Percentiles rank a stretch among this genome's conserved stretches.
phyloP scores from a whole-genome alignment of 1,140 invertebrate species.

The Temnothorax longispinosus region DNA sequence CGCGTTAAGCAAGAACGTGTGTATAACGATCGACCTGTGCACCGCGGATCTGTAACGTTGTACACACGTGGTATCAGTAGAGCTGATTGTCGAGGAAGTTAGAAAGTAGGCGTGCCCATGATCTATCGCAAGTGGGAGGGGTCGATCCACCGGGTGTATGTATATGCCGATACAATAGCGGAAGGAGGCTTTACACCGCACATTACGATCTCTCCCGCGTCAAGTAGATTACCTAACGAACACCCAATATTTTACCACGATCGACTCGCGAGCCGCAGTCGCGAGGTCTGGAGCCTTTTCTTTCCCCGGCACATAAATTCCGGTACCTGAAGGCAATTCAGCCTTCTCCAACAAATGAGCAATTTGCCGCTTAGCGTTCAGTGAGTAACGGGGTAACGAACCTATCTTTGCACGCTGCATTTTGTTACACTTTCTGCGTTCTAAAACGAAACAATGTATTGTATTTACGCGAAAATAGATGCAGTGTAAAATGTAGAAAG shows the following conservation, averaged over 20 bases:
- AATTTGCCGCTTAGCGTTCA: slow-evolving; percentile 23
- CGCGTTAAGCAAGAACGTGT: slow-evolving; percentile 50
- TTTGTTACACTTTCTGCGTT: slow-evolving; percentile 61
- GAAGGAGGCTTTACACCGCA: slow-evolving; percentile 19
- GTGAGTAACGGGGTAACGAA: slow-evolving; percentile 38
- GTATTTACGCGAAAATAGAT: background rate
- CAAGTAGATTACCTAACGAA: slow-evolving; percentile 37
- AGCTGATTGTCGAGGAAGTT: slow-evolving; percentile 80
- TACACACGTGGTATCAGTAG: slow-evolving; percentile 57
- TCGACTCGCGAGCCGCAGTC: background rate
- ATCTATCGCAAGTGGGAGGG: slow-evolving; percentile 75
- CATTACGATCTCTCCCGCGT: slow-evolving; percentile 24
- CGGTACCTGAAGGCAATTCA: background rate
- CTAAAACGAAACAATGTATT: background rate
- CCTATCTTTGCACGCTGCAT: slow-evolving; percentile 32
- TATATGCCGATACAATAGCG: slow-evolving; percentile 33
- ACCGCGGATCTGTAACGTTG: slow-evolving; percentile 40
- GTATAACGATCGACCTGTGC: slow-evolving; percentile 44
- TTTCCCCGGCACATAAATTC: background rate
- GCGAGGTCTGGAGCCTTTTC: background rate
- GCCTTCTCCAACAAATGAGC: slow-evolving; percentile 28
- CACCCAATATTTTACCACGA: slow-evolving; percentile 38
- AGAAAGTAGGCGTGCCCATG: slow-evolving; percentile 80
- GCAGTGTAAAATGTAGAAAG: slow-evolving; percentile 49
- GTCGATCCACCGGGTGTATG: slow-evolving; percentile 74